phyloP scores from a whole-genome alignment of 2,888 invertebrate species.

The Gryllus longicercus region DNA sequence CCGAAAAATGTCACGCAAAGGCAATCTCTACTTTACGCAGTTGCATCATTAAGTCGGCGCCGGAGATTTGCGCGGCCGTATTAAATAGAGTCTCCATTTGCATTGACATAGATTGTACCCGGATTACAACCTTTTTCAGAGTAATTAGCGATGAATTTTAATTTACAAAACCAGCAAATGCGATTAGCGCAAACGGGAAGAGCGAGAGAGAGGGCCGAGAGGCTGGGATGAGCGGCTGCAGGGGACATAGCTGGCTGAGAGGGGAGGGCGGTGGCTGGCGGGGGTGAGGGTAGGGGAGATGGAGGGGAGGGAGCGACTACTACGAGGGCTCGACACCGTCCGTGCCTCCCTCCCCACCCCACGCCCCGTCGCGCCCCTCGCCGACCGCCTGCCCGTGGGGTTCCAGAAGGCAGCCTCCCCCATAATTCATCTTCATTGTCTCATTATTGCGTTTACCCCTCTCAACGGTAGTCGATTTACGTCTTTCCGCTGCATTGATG shows the following conservation, averaged over 20 bases:
- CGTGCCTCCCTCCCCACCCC: too few species aligned
- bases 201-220: conserved; percentile 18
- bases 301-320: neutral
- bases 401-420: neutral
- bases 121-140: conserved; percentile 33
- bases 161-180: conserved; percentile 36
- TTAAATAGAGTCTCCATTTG: conserved; percentile 7
- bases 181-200: conserved; percentile 33
- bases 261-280: too few species aligned
- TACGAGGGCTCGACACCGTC: too few species aligned
- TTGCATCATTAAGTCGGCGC: neutral
- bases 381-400: neutral
- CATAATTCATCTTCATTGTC: conserved; percentile 17
- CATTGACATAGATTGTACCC: conserved; percentile 11
- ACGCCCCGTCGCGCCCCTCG: neutral
- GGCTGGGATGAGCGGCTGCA: conserved; percentile 12
- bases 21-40: neutral
- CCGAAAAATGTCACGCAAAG: neutral
- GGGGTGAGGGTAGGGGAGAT: neutral
- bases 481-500: neutral
- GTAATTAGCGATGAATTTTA: conserved; percentile 38
- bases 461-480: neutral
- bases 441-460: conserved; percentile 10
- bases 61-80: neutral
- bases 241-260: neutral